phyloP scores from a whole-genome alignment of 2,888 invertebrate genomes.

The Melangyna quadrimaculata region DNA sequence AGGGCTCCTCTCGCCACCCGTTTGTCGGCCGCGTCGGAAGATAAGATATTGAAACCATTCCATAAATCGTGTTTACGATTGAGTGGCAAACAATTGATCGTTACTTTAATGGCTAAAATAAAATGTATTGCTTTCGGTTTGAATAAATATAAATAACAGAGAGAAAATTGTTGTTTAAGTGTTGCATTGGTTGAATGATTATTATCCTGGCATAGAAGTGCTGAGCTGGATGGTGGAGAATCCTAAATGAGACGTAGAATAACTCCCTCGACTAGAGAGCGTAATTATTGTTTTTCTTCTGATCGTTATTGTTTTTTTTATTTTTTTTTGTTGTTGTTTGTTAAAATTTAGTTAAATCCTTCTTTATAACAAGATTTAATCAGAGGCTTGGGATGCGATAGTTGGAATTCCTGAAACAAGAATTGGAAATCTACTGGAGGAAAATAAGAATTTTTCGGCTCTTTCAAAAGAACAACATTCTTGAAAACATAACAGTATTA shows the following conservation, averaged over 20 bases:
- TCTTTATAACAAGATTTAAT: no score
- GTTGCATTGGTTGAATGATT: slow-evolving; percentile 31
- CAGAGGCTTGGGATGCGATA: no score
- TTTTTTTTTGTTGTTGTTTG: no score
- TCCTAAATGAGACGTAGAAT: slow-evolving; percentile 10
- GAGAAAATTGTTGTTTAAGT: slow-evolving; percentile 23
- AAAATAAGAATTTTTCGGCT: no score
- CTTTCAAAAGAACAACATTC: no score
- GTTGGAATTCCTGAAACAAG: no score
- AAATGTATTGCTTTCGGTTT: slow-evolving; percentile 39
- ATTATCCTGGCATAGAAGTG: not conserved
- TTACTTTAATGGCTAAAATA: slow-evolving; percentile 39
- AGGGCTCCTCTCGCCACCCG: no score
- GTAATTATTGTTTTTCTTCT: not conserved
- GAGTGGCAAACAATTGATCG: slow-evolving; percentile 48
- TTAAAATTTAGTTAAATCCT: no score
- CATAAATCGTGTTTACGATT: slow-evolving; percentile 47
- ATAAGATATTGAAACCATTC: slow-evolving; percentile 29
- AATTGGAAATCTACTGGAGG: no score
- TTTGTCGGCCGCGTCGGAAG: no score
- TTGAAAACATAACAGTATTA: no score
- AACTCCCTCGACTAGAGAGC: not conserved
- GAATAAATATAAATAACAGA: slow-evolving; percentile 26
- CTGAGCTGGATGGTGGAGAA: not conserved
- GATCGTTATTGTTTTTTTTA: not conserved